These are phyloP conservation scores for Saccopteryx leptura DNA, from an alignment of 2,113 vertebrate genomes.

Conservation along the genomic window DNA sequence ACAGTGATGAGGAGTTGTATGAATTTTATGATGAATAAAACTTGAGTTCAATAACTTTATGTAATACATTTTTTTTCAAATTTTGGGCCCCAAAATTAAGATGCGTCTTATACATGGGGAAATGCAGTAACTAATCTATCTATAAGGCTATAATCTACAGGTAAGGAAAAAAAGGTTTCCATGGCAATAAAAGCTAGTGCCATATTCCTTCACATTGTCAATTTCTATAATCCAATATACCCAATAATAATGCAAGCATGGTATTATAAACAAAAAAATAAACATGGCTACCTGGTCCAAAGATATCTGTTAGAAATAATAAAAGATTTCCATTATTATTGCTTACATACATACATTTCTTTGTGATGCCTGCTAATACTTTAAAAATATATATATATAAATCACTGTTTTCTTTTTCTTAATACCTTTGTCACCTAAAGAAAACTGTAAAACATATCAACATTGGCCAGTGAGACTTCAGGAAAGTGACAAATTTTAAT, in stretches of 20 bases:
- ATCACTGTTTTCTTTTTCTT: slow-evolving; percentile 34
- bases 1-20: too few relatives aligned
- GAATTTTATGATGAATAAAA: too few relatives aligned
- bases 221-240: slow-evolving; percentile 21
- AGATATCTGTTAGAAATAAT: slow-evolving; percentile 37
- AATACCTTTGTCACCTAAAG: slow-evolving; percentile 1
- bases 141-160: not conserved
- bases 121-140: not conserved
- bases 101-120: too few relatives aligned
- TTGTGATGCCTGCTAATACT: slow-evolving; percentile 28
- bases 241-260: not conserved
- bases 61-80: too few relatives aligned
- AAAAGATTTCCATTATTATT: slow-evolving; percentile 43
- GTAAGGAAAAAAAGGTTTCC: not conserved
- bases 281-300: not conserved
- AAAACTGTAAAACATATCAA: slow-evolving; percentile 56
- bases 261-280: slow-evolving; percentile 37
- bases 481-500: slow-evolving; percentile 33
- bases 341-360: not conserved
- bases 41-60: too few relatives aligned
- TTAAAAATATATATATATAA: slow-evolving; percentile 47
- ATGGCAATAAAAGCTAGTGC: not conserved
- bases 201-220: slow-evolving; percentile 10
- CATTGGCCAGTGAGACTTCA: not conserved
- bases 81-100: too few relatives aligned